Evolutionary conservation across 2,113 vertebrate species (phyloP).

Genomic region (Caretta caretta): DNA sequence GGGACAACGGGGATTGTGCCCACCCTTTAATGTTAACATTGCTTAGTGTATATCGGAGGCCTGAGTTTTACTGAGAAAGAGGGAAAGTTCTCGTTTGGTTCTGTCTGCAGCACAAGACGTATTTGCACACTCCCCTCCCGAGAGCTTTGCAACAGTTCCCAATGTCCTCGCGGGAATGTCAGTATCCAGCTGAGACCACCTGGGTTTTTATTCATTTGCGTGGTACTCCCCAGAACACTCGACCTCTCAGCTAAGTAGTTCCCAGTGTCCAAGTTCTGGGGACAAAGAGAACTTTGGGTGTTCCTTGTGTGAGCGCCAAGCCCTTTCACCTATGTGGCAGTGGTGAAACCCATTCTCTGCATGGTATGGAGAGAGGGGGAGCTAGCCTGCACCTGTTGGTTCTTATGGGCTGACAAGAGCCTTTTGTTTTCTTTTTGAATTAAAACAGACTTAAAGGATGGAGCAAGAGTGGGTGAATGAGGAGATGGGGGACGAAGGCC

Average conservation of each 20-base stretch:
- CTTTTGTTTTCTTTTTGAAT: not conserved
- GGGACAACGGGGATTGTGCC: not conserved
- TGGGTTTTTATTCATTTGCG: accelerated
- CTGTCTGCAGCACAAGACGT: not conserved
- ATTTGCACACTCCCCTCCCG: not conserved
- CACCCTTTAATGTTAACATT: not conserved
- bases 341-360: accelerated
- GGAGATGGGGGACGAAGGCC: constrained; percentile 42
- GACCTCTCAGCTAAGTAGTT: not conserved
- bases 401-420: not conserved
- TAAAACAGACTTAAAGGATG: constrained; percentile 31
- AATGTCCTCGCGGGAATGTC: not conserved
- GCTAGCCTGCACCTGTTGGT: accelerated
- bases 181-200: not conserved
- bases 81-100: not conserved
- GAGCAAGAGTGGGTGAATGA: not conserved
- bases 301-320: not conserved
- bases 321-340: not conserved
- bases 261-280: not conserved
- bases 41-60: not conserved
- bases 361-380: accelerated
- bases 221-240: accelerated
- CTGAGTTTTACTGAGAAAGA: not conserved
- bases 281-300: not conserved
- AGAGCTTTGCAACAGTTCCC: not conserved